These are phyloP conservation scores for Orthonychiurus folsomi DNA, from an alignment of 2,888 invertebrate genomes.

Conservation along the genomic window DNA sequence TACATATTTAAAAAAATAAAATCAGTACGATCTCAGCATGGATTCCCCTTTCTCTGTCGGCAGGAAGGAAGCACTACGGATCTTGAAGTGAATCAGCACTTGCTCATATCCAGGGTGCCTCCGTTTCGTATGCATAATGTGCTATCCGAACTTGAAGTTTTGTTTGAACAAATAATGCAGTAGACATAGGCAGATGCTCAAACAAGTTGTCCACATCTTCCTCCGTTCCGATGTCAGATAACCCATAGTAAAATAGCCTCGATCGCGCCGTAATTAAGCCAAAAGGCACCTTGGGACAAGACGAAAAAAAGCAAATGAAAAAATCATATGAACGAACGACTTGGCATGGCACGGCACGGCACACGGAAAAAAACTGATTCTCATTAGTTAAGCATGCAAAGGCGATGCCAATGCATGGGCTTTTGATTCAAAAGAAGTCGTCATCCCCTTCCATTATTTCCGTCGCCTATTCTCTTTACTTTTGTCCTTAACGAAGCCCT, in stretches of 20 bases:
- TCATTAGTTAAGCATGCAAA: conserved; percentile 1
- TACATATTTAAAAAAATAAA: conserved; percentile 20
- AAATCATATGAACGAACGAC: no score
- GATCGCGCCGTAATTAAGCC: conserved; percentile 27
- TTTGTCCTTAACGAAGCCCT: neutral
- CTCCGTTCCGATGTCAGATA: conserved; percentile 24
- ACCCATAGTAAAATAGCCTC: conserved; percentile 14
- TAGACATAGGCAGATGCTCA: conserved; percentile 29
- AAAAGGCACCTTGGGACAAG: conserved; percentile 7
- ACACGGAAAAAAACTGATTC: conserved; percentile 4
- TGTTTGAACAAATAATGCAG: conserved; percentile 34
- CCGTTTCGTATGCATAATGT: conserved; percentile 5
- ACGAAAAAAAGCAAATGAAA: conserved; percentile 1
- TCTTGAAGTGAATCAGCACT: conserved; percentile 30
- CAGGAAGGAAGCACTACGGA: conserved; percentile 21
- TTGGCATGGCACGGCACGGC: no score
- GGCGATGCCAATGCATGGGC: neutral
- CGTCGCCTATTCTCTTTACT: neutral
- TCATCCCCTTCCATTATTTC: neutral
- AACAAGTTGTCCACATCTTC: conserved; percentile 31
- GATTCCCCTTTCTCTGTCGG: conserved; percentile 21
- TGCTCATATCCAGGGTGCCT: no score
- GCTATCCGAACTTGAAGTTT: conserved; percentile 14
- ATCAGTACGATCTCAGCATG: conserved; percentile 28
- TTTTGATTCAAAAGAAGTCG: neutral